Evolutionary conservation across 1,140 invertebrate genomes (phyloP).

Genomic region (Arion vulgaris): DNA sequence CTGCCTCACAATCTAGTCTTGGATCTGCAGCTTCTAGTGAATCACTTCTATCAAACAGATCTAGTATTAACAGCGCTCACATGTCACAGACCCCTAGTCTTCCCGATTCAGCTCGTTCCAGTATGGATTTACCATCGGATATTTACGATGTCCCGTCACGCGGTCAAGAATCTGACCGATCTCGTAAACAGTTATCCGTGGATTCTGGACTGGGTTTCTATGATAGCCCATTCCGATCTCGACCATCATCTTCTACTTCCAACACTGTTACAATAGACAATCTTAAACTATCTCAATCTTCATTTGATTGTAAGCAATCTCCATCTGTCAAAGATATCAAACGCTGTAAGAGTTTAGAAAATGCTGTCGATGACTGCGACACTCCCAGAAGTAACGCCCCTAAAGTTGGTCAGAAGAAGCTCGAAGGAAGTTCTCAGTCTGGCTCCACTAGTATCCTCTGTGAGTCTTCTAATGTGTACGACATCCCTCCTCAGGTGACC

Average conservation of each 20-base stretch:
- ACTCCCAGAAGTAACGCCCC: conserved; percentile 58
- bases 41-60: conserved; percentile 66
- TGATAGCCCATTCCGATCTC: conserved; percentile 48
- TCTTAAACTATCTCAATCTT: conserved; percentile 24
- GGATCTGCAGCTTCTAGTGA: conserved; percentile 70
- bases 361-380: conserved; percentile 65
- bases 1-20: conserved; percentile 52
- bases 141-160: conserved; percentile 71
- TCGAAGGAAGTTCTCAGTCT: not conserved
- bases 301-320: conserved; percentile 27
- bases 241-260: conserved; percentile 18
- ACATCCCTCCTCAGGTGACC: conserved; percentile 74
- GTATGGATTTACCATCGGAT: conserved; percentile 71
- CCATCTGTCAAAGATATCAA: conserved; percentile 32
- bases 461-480: conserved; percentile 65
- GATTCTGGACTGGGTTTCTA: conserved; percentile 60
- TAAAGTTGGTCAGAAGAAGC: conserved; percentile 44
- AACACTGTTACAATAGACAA: not conserved
- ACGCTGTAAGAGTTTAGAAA: conserved; percentile 47
- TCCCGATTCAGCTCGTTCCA: conserved; percentile 73
- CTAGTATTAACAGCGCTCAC: conserved; percentile 50
- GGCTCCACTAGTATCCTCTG: conserved; percentile 40
- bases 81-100: conserved; percentile 56
- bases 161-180: conserved; percentile 12
- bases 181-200: conserved; percentile 53